Evolutionary conservation across 2,113 vertebrate genomes (phyloP).

Genomic region (Thalassoma bifasciatum): DNA sequence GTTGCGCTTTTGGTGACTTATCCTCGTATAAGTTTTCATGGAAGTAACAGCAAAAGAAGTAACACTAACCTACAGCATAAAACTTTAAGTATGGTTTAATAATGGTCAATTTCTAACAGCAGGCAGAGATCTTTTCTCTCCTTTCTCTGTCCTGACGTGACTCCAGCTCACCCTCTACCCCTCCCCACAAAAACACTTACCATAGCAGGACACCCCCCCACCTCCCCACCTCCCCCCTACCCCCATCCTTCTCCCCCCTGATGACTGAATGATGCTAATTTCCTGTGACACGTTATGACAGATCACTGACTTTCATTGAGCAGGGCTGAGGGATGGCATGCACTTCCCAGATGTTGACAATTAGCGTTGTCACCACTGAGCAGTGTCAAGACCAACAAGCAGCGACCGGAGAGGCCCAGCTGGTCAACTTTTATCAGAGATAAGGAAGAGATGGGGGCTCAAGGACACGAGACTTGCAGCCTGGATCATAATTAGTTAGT

Average conservation of each 20-base stretch:
- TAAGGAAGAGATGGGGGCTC: not conserved
- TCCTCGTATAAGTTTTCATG: too few relatives aligned
- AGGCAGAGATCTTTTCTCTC: too few relatives aligned
- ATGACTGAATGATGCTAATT: constrained; percentile 72
- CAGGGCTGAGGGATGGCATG: constrained; percentile 47
- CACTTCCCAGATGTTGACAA: constrained; percentile 80
- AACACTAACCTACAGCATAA: too few relatives aligned
- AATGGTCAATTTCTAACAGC: too few relatives aligned
- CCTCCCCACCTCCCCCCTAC: not conserved
- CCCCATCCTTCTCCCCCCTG: constrained; percentile 1
- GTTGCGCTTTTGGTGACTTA: too few relatives aligned
- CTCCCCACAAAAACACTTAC: constrained; percentile 23
- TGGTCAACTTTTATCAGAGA: constrained; percentile 49
- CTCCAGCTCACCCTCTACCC: not conserved
- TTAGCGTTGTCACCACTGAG: constrained; percentile 77
- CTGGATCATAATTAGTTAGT: too few relatives aligned
- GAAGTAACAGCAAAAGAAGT: too few relatives aligned
- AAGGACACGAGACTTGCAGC: too few relatives aligned
- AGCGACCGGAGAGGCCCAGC: constrained; percentile 40
- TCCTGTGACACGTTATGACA: constrained; percentile 78
- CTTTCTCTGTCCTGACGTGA: constrained; percentile 37
- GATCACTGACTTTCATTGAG: constrained; percentile 52
- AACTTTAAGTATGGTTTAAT: too few relatives aligned
- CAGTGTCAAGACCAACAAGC: constrained; percentile 70
- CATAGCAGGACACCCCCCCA: constrained; percentile 6